Base-by-base conservation (phyloP, 2,888 invertebrate species). In the Bellardia bayeri region DNA sequence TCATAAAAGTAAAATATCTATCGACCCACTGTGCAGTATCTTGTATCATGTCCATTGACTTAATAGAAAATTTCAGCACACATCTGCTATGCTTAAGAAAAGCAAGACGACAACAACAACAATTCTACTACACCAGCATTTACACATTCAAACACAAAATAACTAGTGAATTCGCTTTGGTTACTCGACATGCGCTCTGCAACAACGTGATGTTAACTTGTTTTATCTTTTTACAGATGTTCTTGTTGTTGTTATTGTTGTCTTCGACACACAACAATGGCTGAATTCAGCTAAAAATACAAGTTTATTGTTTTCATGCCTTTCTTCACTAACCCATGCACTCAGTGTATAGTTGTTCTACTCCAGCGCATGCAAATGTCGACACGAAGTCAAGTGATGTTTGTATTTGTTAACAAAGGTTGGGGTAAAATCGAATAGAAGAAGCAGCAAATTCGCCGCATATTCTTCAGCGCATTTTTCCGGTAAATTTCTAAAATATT, bases 391-490 rank as follows among this genome's bases (percentile, higher is more conserved):
- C 58, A 78, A 74, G 14, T 56, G 61, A 40, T 80, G 86, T 84
- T 88, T 84, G 75, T 80, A 86, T 87, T 79, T 85, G 68, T 49
- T 49, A 61, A 16, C 11, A 49, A 14, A 79, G 82, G 85, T 71
- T 71, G 78, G 80, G 85, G 76, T 86, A 87, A 74, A 69, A 66
- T 64, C 40, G 61, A 54, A 51, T 66, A 49, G 63, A 82, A 54
- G 37, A 66, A 86, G 82, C 69, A 83, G 42, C 45, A 61, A 80
- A 85, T 88, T 89, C 90, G 90, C 90, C 90, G 89, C 85, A 89
- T 89, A 90, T 90, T 90, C 90, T 89, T 90, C 89, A 90, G 90
- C 90, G 89, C 90, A 90, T 90, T 90, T 89, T 90, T 90, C 90
- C 90, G 90, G 90, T 89, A 88, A 89, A 90, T 89, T 89, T 89